Evolutionary conservation across 2,888 invertebrate species (phyloP).

Genomic region (Malthinus seriepunctatus): DNA sequence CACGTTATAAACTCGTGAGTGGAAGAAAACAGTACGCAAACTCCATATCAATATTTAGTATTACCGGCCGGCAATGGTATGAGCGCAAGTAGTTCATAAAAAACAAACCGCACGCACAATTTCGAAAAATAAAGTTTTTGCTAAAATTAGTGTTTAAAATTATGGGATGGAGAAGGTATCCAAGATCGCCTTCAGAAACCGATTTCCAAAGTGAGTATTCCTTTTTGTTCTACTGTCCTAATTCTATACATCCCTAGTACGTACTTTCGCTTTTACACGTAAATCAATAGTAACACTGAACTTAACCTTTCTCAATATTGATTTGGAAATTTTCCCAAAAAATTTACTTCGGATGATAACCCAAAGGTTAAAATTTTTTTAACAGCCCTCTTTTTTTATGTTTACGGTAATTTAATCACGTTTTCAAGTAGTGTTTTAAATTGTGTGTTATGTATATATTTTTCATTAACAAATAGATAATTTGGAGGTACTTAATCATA

Average conservation of each 20-base stretch:
- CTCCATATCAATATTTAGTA: conserved; percentile 9
- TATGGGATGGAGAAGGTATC: conserved; percentile 42
- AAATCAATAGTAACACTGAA: not conserved
- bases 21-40: conserved; percentile 10
- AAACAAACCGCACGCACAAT: not conserved
- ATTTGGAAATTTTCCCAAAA: not conserved
- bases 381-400: no score
- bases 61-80: conserved; percentile 16
- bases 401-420: no score
- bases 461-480: no score
- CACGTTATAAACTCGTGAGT: conserved; percentile 13
- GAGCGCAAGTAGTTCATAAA: conserved; percentile 11
- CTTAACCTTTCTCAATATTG: conserved; percentile 6
- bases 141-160: not conserved
- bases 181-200: conserved; percentile 40
- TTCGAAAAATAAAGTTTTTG: not conserved
- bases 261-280: not conserved
- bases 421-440: no score
- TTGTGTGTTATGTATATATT: no score
- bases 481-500: no score
- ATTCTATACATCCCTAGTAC: no score
- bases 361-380: no score
- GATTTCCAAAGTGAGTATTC: conserved; percentile 41
- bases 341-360: not conserved
- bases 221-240: not conserved